These are phyloP conservation scores for Syritta pipiens DNA, from an alignment of 2,888 invertebrate genomes.

Conservation along the genomic window DNA sequence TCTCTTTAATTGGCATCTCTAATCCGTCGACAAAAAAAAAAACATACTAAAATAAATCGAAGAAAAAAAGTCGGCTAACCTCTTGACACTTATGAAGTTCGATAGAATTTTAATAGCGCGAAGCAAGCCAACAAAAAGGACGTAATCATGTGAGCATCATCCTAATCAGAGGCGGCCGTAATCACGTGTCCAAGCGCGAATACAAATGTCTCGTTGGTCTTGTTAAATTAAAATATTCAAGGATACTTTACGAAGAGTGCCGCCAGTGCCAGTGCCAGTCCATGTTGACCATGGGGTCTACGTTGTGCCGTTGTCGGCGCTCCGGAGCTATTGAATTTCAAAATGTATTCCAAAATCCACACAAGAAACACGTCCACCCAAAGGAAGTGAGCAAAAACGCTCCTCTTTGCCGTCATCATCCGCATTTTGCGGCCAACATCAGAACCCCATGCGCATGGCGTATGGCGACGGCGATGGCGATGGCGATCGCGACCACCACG, in stretches of 20 bases:
- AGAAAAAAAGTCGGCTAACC: conserved; percentile 36
- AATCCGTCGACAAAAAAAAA: conserved; percentile 31
- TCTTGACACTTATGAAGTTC: conserved; percentile 68
- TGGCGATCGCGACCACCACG: conserved; percentile 57
- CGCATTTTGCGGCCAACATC: conserved; percentile 59
- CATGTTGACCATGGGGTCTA: background rate
- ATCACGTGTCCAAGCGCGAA: conserved; percentile 60
- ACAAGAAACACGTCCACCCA: conserved; percentile 33
- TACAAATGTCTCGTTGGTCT: conserved; percentile 65
- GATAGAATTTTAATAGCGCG: conserved; percentile 62
- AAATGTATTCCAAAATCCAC: conserved; percentile 64
- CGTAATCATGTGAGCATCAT: conserved; percentile 65
- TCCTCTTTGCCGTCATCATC: conserved; percentile 44
- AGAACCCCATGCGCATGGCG: too few species aligned
- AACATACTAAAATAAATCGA: background rate
- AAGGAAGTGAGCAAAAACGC: conserved; percentile 37
- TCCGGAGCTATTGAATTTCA: conserved; percentile 67
- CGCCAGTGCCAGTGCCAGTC: background rate
- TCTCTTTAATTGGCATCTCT: conserved; percentile 58
- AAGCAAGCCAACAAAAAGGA: conserved; percentile 61
- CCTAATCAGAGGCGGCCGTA: conserved; percentile 65
- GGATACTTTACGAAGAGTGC: conserved; percentile 22
- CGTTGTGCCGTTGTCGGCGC: conserved; percentile 56
- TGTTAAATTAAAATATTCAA: conserved; percentile 69
- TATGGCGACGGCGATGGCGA: too few species aligned